phyloP scores from a whole-genome alignment of 1,140 invertebrate genomes.

The Stegodyphus dumicola region DNA sequence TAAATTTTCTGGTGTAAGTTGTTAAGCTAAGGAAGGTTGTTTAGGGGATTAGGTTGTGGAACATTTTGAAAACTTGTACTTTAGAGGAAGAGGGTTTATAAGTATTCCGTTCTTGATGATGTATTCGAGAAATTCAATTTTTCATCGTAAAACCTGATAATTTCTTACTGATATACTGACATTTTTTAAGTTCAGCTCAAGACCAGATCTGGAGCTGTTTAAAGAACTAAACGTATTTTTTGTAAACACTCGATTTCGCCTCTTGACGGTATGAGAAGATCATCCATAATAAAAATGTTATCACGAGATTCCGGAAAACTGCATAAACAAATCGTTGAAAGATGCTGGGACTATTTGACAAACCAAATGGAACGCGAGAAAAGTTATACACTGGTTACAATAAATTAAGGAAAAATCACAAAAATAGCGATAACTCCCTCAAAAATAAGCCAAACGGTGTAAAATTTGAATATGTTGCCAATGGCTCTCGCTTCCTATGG shows the following conservation, averaged over 20 bases:
- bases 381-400: too few species aligned
- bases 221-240: conserved; percentile 41
- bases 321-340: conserved; percentile 65
- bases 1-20: conserved; percentile 66
- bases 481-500: too few species aligned
- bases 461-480: too few species aligned
- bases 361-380: conserved; percentile 63
- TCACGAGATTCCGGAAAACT: conserved; percentile 56
- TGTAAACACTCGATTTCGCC: conserved; percentile 3
- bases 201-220: not conserved
- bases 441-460: too few species aligned
- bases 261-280: too few species aligned
- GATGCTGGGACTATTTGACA: conserved; percentile 64
- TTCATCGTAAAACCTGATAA: conserved; percentile 5
- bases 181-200: conserved; percentile 39
- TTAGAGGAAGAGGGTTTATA: conserved; percentile 13
- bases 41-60: conserved; percentile 61
- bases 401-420: too few species aligned
- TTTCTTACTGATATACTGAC: too few species aligned
- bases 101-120: conserved; percentile 6
- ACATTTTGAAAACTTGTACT: conserved; percentile 43
- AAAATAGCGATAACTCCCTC: too few species aligned
- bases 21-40: conserved; percentile 66
- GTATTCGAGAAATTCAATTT: conserved; percentile 45
- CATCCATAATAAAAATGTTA: conserved; percentile 27